These are phyloP conservation scores for Unio pictorum DNA, from an alignment of 2,888 invertebrate species.

Conservation along the genomic window DNA sequence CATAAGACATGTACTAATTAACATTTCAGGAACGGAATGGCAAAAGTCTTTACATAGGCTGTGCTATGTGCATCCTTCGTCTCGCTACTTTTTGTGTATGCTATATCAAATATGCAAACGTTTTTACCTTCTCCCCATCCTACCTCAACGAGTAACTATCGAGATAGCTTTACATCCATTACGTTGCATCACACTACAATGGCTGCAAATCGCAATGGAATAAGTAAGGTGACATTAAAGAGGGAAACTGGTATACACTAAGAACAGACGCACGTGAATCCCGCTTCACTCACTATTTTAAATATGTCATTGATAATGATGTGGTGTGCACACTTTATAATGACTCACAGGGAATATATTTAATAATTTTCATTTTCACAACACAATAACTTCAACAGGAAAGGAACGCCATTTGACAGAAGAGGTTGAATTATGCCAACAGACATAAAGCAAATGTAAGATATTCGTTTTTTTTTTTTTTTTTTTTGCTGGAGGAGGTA, in stretches of 20 bases:
- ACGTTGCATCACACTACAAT: too few relatives aligned
- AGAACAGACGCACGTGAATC: slow-evolving; percentile 17
- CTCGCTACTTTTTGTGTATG: too few relatives aligned
- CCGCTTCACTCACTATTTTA: slow-evolving; percentile 37
- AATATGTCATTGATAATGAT: slow-evolving; percentile 29
- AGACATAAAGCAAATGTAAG: slow-evolving; percentile 30
- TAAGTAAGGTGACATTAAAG: too few relatives aligned
- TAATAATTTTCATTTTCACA: slow-evolving; percentile 29
- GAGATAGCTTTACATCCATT: too few relatives aligned
- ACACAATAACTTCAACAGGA: slow-evolving; percentile 13
- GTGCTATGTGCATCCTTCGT: too few relatives aligned
- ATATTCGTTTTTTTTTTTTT: slow-evolving; percentile 22
- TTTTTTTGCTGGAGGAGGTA: slow-evolving; percentile 13
- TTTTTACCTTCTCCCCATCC: too few relatives aligned
- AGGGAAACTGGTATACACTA: not conserved
- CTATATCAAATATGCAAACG: too few relatives aligned
- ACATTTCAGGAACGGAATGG: too few relatives aligned
- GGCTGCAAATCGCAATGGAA: too few relatives aligned
- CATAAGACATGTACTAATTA: too few relatives aligned
- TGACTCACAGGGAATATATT: slow-evolving; percentile 10
- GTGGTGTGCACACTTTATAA: slow-evolving; percentile 20
- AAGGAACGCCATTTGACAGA: slow-evolving; percentile 27
- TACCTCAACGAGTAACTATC: too few relatives aligned
- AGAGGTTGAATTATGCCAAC: slow-evolving; percentile 27
- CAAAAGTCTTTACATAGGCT: too few relatives aligned